phyloP scores from a whole-genome alignment of 1,140 invertebrate genomes.

The Drosophila insularis region DNA sequence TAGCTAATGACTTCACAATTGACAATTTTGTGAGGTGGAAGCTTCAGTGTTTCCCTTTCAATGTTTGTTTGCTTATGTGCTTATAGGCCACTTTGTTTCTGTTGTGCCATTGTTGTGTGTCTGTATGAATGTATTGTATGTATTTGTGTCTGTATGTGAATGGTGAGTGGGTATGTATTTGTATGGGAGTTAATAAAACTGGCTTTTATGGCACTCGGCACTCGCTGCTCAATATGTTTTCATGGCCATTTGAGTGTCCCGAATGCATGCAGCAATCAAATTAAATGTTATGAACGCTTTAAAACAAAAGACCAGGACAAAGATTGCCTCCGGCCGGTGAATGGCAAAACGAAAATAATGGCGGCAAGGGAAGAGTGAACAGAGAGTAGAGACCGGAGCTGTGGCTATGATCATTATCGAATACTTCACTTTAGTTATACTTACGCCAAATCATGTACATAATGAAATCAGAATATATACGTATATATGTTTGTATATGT shows the following conservation, averaged over 20 bases:
- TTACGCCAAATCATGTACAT: slow-evolving; percentile 51
- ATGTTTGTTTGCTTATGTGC: slow-evolving; percentile 54
- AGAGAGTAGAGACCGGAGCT: neutral
- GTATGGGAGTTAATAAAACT: slow-evolving; percentile 76
- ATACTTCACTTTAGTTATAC: slow-evolving; percentile 29
- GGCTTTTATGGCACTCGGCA: slow-evolving; percentile 60
- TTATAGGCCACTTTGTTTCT: slow-evolving; percentile 70
- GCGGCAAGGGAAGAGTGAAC: neutral
- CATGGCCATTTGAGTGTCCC: slow-evolving; percentile 72
- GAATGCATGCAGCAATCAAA: slow-evolving; percentile 75
- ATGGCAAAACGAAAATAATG: neutral
- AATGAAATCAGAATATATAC: slow-evolving; percentile 48
- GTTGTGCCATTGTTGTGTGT: slow-evolving; percentile 33
- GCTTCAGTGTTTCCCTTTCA: slow-evolving; percentile 15
- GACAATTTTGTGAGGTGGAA: slow-evolving; percentile 26
- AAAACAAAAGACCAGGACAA: slow-evolving; percentile 37
- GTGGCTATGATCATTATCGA: slow-evolving; percentile 32
- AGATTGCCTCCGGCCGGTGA: slow-evolving; percentile 4
- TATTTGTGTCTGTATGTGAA: neutral
- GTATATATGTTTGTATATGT: neutral
- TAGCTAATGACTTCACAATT: neutral
- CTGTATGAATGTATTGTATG: neutral
- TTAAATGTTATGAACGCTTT: slow-evolving; percentile 78
- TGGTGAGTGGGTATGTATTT: slow-evolving; percentile 37
- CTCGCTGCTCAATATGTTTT: slow-evolving; percentile 73